Evolutionary conservation across 2,797 vertebrate genomes (phyloP).

Genomic region (Masticophis lateralis): DNA sequence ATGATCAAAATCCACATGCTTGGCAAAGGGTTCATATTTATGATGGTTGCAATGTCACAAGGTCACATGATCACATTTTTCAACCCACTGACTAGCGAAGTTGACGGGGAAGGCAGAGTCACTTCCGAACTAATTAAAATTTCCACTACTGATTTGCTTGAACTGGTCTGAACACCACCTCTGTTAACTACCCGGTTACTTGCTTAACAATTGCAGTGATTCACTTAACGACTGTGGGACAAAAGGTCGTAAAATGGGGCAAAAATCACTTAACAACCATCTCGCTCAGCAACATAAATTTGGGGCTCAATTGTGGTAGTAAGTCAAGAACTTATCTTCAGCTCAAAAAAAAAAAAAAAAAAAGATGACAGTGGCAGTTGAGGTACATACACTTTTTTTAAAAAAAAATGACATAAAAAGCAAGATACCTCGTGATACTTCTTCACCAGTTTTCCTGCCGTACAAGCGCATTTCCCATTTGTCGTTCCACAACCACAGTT

Average conservation of each 20-base stretch:
- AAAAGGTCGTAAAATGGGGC: not conserved
- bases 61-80: not conserved
- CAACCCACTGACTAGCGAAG: not conserved
- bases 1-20: not conserved
- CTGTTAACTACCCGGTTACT: not conserved
- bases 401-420: not conserved
- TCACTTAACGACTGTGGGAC: not conserved
- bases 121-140: not conserved
- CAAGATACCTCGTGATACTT: conserved; percentile 89
- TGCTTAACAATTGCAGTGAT: not conserved
- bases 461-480: conserved; percentile 85
- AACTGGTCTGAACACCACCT: too few relatives aligned
- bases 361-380: not conserved
- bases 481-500: conserved; percentile 90
- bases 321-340: not conserved
- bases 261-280: not conserved
- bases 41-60: not conserved
- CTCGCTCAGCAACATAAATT: not conserved
- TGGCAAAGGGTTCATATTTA: not conserved
- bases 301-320: not conserved
- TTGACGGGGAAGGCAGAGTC: not conserved
- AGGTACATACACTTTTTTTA: not conserved
- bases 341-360: not conserved
- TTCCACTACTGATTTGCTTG: too few relatives aligned
- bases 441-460: conserved; percentile 80